Conservation (phyloP, 2,888 invertebrate species). For the Chrysolina haemoptera region DNA sequence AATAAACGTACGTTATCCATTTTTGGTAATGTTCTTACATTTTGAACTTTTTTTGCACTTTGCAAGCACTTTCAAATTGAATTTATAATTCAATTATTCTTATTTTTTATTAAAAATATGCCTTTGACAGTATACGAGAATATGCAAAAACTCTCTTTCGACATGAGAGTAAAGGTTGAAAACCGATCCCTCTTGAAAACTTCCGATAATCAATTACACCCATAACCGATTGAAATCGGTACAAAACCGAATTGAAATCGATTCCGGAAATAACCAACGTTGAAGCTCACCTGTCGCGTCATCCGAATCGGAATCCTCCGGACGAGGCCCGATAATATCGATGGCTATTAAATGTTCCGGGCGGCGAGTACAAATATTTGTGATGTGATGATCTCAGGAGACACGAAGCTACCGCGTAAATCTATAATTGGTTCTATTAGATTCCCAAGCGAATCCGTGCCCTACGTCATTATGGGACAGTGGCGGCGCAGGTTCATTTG, state of each 20-base stretch:
- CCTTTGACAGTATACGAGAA: too few relatives aligned
- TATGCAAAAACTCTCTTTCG: too few relatives aligned
- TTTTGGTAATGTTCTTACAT: too few relatives aligned
- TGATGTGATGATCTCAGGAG: constrained; percentile 15
- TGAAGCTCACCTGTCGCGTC: not conserved
- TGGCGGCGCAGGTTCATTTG: not conserved
- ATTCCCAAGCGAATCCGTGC: not conserved
- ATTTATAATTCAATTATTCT: too few relatives aligned
- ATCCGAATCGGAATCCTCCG: not conserved
- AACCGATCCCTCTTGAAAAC: not conserved
- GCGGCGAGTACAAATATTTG: not conserved
- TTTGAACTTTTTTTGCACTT: too few relatives aligned
- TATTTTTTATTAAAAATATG: too few relatives aligned
- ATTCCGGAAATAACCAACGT: not conserved
- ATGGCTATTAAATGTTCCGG: not conserved
- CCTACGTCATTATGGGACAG: not conserved
- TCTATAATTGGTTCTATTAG: constrained; percentile 15
- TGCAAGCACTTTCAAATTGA: too few relatives aligned
- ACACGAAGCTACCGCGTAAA: constrained; percentile 8
- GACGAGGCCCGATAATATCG: not conserved
- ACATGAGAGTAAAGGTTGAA: not conserved
- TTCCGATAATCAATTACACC: not conserved
- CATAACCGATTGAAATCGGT: not conserved
- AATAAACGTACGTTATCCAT: too few relatives aligned
- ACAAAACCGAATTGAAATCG: not conserved